Conservation (phyloP, 2,888 invertebrate genomes). For the Gandaritis pyraliata region DNA sequence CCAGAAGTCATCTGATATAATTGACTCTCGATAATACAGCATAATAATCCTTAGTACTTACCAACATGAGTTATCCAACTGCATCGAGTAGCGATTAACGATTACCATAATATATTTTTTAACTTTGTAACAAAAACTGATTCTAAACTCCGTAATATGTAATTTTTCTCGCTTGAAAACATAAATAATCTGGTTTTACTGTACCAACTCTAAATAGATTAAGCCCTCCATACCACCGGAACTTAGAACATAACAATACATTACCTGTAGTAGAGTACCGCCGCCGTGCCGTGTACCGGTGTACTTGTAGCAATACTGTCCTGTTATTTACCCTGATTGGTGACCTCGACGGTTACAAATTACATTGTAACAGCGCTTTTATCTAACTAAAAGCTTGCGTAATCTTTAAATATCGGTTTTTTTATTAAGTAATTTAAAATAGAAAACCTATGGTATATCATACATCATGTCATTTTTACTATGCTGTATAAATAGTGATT, state of each 20-base stretch:
- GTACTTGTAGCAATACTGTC: conserved; percentile 20
- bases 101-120: too few species aligned
- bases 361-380: conserved; percentile 8
- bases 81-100: not conserved
- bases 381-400: conserved; percentile 8
- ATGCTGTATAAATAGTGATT: too few species aligned
- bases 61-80: not conserved
- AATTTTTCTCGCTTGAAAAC: too few species aligned
- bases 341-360: conserved; percentile 19
- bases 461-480: too few species aligned
- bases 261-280: conserved; percentile 17
- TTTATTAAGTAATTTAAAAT: too few species aligned
- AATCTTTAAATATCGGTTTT: conserved; percentile 5
- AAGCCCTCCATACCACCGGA: conserved; percentile 23
- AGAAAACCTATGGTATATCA: too few species aligned
- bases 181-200: too few species aligned
- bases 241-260: conserved; percentile 29
- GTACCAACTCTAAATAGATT: conserved; percentile 17
- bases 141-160: too few species aligned
- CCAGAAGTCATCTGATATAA: conserved; percentile 21
- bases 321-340: conserved; percentile 34
- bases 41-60: not conserved
- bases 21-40: not conserved
- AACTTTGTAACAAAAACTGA: too few species aligned
- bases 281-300: conserved; percentile 16